phyloP scores from a whole-genome alignment of 2,888 invertebrate species.

The Mesorhabditis spiculigera region DNA sequence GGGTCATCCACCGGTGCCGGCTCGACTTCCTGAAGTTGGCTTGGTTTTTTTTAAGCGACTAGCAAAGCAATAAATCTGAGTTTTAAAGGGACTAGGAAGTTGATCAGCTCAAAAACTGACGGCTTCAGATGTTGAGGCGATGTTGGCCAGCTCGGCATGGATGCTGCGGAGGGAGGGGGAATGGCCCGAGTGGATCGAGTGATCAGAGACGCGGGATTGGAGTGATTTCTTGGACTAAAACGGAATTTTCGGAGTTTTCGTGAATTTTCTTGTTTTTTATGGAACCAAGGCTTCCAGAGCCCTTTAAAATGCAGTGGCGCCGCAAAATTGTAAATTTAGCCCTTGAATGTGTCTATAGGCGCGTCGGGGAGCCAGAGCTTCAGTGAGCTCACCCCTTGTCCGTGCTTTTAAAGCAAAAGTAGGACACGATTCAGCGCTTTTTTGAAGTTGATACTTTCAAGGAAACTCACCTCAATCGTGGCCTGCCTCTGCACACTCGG shows the following conservation, averaged over 20 bases:
- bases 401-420: background rate
- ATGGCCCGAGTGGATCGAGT: constrained; percentile 4
- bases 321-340: too few species aligned
- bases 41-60: background rate
- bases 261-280: too few species aligned
- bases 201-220: background rate
- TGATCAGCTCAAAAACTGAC: background rate
- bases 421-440: background rate
- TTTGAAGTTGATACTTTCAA: background rate
- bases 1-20: background rate
- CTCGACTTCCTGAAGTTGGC: background rate
- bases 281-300: too few species aligned
- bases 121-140: background rate
- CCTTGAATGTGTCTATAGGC: too few species aligned
- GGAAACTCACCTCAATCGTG: background rate
- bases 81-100: background rate
- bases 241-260: too few species aligned
- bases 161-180: background rate
- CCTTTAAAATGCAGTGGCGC: too few species aligned
- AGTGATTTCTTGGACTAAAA: constrained; percentile 2
- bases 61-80: background rate
- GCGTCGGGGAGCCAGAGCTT: too few species aligned
- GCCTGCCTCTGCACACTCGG: background rate
- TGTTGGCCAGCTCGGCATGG: background rate
- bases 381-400: too few species aligned